These are phyloP conservation scores for Capricornis sumatraensis DNA, from an alignment of 2,113 vertebrate genomes.

Conservation along the genomic window DNA sequence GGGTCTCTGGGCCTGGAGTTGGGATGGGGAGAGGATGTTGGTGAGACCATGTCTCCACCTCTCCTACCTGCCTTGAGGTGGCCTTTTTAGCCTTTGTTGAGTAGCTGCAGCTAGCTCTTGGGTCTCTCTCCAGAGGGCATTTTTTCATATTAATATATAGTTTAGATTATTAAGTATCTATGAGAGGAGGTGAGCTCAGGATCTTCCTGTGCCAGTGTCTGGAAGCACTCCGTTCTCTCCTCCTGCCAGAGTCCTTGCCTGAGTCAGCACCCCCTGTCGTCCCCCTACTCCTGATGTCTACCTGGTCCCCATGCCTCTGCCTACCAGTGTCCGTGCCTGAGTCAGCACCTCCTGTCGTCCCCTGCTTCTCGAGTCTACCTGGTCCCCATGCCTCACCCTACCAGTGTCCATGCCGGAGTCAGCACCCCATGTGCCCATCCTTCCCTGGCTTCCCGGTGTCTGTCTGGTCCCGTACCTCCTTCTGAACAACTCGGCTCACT, in stretches of 20 bases:
- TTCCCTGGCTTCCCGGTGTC: not conserved
- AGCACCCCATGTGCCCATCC: rapidly evolving
- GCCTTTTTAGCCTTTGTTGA: not conserved
- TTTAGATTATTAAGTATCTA: not conserved
- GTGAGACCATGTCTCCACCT: not conserved
- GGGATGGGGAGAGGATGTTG: not conserved
- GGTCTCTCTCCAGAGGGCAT: not conserved
- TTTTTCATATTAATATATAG: not conserved
- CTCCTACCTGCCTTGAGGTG: not conserved
- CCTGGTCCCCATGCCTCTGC: not conserved
- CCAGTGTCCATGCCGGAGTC: not conserved
- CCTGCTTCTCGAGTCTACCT: not conserved
- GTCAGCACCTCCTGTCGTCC: no score
- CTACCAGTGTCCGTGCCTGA: not conserved
- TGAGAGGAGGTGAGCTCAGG: not conserved
- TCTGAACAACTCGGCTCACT: not conserved
- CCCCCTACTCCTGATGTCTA: not conserved
- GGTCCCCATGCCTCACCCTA: not conserved
- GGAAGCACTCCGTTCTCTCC: not conserved
- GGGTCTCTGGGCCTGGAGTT: not conserved
- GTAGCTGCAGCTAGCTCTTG: not conserved
- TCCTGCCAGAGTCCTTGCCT: not conserved
- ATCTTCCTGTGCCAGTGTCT: not conserved
- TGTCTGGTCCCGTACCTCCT: not conserved
- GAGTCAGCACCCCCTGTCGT: not conserved